Conservation (phyloP, 2,888 invertebrate species). For the Microplitis manilae region DNA sequence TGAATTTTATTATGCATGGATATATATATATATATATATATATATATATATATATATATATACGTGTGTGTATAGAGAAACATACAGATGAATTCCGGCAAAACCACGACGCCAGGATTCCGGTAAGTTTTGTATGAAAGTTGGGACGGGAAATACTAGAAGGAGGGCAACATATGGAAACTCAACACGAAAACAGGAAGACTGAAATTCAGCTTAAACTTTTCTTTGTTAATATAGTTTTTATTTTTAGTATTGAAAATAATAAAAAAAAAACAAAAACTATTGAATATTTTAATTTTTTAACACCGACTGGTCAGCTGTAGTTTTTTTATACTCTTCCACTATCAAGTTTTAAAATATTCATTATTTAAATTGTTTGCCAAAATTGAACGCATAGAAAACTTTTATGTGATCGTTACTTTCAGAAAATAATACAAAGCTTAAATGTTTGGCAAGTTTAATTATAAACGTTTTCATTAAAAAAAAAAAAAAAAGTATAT, state of each 20-base stretch:
- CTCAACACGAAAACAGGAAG: constrained; percentile 13
- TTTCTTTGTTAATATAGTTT: not conserved
- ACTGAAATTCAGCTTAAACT: not conserved
- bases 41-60: not conserved
- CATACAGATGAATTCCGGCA: not conserved
- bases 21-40: not conserved
- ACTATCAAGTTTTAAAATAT: too few relatives aligned
- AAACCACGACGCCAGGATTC: constrained; percentile 2
- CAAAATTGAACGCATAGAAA: too few relatives aligned
- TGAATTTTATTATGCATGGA: not conserved
- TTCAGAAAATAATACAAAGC: too few relatives aligned
- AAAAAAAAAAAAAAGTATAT: too few relatives aligned
- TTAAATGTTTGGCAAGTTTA: too few relatives aligned
- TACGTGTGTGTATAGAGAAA: not conserved
- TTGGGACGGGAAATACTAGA: constrained; percentile 1
- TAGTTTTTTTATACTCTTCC: too few relatives aligned
- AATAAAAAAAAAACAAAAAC: not conserved
- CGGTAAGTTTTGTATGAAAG: constrained; percentile 13
- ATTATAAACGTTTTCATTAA: too few relatives aligned
- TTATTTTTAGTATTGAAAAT: not conserved
- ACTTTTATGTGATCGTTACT: too few relatives aligned
- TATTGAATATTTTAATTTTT: too few relatives aligned
- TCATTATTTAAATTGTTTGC: too few relatives aligned
- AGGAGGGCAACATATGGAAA: constrained; percentile 5
- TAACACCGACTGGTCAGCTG: too few relatives aligned